phyloP scores from a whole-genome alignment of 2,888 invertebrate genomes.

The Chrysina gloriosa region DNA sequence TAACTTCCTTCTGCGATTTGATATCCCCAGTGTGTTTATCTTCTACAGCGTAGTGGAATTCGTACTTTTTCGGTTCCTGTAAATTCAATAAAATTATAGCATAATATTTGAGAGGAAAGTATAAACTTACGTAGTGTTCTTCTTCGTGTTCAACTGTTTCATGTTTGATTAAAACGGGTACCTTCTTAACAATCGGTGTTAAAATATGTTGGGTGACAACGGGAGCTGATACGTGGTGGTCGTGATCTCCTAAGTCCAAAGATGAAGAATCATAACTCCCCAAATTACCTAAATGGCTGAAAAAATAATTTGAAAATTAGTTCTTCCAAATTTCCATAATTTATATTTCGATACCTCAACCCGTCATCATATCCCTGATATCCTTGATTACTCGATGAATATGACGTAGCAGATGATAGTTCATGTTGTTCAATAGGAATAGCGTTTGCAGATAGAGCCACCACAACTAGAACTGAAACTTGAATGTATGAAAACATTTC shows the following conservation, averaged over 20 bases:
- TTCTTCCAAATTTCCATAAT: no score
- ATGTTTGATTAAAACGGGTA: slow-evolving; percentile 14
- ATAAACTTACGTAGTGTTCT: slow-evolving; percentile 24
- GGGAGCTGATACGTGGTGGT: neutral
- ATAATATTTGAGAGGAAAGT: neutral
- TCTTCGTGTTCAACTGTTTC: slow-evolving; percentile 7
- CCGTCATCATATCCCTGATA: no score
- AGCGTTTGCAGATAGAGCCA: no score
- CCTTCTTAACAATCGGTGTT: slow-evolving; percentile 6
- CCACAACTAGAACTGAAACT: no score
- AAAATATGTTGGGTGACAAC: slow-evolving; percentile 12
- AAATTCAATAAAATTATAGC: neutral
- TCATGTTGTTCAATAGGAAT: no score
- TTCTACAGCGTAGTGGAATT: slow-evolving; percentile 40
- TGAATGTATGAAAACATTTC: no score
- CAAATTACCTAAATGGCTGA: neutral
- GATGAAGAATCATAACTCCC: neutral
- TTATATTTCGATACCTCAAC: no score
- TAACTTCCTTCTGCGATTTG: slow-evolving; percentile 38
- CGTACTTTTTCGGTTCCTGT: slow-evolving; percentile 27
- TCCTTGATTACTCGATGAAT: no score
- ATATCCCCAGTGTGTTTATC: slow-evolving; percentile 39
- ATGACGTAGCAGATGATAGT: no score
- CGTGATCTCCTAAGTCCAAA: neutral
- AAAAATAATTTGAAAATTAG: no score